phyloP scores from a whole-genome alignment of 2,888 invertebrate genomes.

The Anaspis maculata region DNA sequence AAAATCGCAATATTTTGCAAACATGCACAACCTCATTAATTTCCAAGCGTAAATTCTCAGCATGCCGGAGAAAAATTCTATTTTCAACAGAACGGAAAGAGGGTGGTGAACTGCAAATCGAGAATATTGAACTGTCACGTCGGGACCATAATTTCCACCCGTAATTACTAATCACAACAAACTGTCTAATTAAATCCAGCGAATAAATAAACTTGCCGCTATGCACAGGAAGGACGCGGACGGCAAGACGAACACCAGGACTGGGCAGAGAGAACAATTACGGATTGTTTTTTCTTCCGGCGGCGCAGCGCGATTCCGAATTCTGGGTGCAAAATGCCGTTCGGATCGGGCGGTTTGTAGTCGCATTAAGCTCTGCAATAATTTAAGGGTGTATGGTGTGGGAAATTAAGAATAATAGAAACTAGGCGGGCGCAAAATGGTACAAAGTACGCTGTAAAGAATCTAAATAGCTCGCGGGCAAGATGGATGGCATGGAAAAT shows the following conservation, averaged over 20 bases:
- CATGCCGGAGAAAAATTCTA: slow-evolving; percentile 1
- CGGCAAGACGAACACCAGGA: no score
- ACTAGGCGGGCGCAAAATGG: slow-evolving; percentile 14
- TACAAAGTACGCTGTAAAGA: slow-evolving; percentile 18
- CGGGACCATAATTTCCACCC: slow-evolving; percentile 17
- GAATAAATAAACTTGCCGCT: slow-evolving; percentile 11
- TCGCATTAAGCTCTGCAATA: slow-evolving; percentile 23
- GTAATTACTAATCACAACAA: slow-evolving; percentile 21
- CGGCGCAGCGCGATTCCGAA: slow-evolving; percentile 8
- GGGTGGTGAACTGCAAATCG: not conserved
- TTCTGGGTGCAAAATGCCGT: slow-evolving; percentile 10
- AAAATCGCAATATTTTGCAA: no score
- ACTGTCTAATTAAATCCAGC: slow-evolving; percentile 23
- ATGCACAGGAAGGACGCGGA: no score
- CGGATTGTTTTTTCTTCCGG: slow-evolving; percentile 9
- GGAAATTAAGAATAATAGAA: slow-evolving; percentile 29
- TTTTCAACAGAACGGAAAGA: no score
- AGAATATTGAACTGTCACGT: slow-evolving; percentile 6
- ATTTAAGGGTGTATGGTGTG: slow-evolving; percentile 24
- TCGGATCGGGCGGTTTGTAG: slow-evolving; percentile 21
- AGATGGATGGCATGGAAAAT: slow-evolving; percentile 36
- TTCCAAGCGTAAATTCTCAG: no score
- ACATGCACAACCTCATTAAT: no score
- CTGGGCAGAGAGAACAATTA: slow-evolving; percentile 8
- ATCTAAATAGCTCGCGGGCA: slow-evolving; percentile 27